Percentiles rank a stretch among this genome's conserved stretches.
Conservation (phyloP, 2,797 vertebrate genomes). For the Sorex maritimensis region DNA sequence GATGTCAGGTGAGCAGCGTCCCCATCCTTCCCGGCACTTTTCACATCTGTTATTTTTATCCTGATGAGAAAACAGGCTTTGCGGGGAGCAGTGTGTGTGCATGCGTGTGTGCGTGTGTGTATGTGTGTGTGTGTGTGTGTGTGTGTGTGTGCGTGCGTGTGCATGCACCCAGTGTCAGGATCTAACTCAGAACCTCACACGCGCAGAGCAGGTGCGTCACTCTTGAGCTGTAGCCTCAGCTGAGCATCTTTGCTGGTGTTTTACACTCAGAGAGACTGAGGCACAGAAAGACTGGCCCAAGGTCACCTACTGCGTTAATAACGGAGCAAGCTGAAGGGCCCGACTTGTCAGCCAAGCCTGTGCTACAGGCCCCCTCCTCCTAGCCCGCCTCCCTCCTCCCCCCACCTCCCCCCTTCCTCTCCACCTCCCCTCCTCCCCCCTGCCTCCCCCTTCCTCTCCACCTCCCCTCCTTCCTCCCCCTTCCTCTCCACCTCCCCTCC, state of each 20-base stretch:
- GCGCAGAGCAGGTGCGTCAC: too few species aligned
- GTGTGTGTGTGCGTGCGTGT: too few species aligned
- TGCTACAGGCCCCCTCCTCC: background rate
- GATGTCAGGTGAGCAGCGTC: background rate
- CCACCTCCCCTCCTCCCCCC: rapidly evolving
- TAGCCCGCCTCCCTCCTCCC: rapidly evolving
- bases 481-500: too few species aligned
- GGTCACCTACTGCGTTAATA: constrained; percentile 51
- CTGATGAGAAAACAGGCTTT: background rate
- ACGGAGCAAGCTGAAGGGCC: background rate
- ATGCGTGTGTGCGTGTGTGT: too few species aligned
- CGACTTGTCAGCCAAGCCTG: background rate
- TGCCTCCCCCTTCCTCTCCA: too few species aligned
- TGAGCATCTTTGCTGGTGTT: background rate
- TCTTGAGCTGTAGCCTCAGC: too few species aligned
- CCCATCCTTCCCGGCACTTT: background rate
- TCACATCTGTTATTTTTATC: constrained; percentile 4
- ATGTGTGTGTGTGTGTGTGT: too few species aligned
- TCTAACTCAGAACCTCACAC: too few species aligned
- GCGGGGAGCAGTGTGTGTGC: too few species aligned
- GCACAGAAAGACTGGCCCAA: constrained; percentile 21
- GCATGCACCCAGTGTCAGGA: too few species aligned
- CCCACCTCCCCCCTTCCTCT: too few species aligned
- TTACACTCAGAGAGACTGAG: constrained; percentile 42
- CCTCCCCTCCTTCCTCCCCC: too few species aligned